Evolutionary conservation across 1,140 invertebrate genomes (phyloP).

Genomic region (Oryzaephilus surinamensis): DNA sequence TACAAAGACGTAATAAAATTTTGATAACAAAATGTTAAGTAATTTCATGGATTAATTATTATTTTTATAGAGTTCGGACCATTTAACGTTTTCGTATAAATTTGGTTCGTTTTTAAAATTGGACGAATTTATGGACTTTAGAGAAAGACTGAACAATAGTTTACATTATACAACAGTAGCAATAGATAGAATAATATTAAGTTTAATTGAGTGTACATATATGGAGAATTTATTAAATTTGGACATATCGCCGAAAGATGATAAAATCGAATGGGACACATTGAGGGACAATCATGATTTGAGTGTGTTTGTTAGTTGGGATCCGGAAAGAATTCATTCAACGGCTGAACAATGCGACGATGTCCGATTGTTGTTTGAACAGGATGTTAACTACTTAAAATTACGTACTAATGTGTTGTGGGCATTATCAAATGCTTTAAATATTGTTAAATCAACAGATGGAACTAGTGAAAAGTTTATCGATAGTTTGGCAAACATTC

Average conservation of each 20-base stretch:
- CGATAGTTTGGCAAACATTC: slow-evolving; percentile 16
- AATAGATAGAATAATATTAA: slow-evolving; percentile 69
- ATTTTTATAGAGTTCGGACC: slow-evolving; percentile 77
- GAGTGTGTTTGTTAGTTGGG: slow-evolving; percentile 46
- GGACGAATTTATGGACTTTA: slow-evolving; percentile 79
- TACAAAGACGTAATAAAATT: slow-evolving; percentile 64
- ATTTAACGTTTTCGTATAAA: slow-evolving; percentile 85
- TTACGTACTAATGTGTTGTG: slow-evolving; percentile 21
- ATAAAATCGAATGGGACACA: slow-evolving; percentile 39
- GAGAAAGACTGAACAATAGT: slow-evolving; percentile 70
- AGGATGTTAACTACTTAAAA: slow-evolving; percentile 26
- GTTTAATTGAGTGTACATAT: slow-evolving; percentile 48
- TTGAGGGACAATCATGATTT: slow-evolving; percentile 49
- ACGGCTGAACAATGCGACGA: slow-evolving; percentile 22
- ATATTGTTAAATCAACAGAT: slow-evolving; percentile 21
- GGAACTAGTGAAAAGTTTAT: slow-evolving; percentile 18
- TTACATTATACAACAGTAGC: slow-evolving; percentile 66
- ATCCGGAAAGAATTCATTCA: slow-evolving; percentile 35
- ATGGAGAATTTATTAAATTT: slow-evolving; percentile 30
- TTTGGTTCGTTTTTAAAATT: slow-evolving; percentile 90
- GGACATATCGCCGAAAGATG: slow-evolving; percentile 39
- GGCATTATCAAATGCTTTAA: slow-evolving; percentile 14
- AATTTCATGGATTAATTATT: background rate
- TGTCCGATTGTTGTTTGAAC: slow-evolving; percentile 19
- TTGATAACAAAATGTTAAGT: background rate